Percentiles rank a stretch among this genome's conserved stretches.
Evolutionary conservation across 2,888 invertebrate species (phyloP).

Genomic region (Hyposoter didymator): DNA sequence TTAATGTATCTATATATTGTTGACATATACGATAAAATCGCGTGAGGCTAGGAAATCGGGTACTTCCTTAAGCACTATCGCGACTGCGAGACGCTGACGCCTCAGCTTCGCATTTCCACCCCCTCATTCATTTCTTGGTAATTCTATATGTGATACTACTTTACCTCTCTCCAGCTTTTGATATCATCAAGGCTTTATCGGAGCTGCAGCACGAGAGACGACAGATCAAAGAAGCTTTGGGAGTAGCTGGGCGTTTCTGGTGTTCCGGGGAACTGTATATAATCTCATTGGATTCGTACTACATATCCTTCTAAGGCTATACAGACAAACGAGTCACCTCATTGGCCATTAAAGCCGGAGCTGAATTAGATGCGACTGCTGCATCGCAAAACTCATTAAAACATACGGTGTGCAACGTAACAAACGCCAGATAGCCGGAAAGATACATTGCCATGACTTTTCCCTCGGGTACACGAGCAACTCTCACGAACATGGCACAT

Average conservation of each 20-base stretch:
- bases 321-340: constrained; percentile 24
- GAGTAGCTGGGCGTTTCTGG: constrained; percentile 68
- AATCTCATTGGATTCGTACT: constrained; percentile 6
- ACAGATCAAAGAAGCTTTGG: constrained; percentile 68
- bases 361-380: not conserved
- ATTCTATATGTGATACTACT: constrained; percentile 1
- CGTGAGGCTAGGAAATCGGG: constrained; percentile 62
- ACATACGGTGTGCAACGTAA: not conserved
- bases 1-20: constrained; percentile 15
- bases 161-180: constrained; percentile 25
- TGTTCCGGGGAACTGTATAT: not conserved
- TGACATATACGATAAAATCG: constrained; percentile 62
- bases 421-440: not conserved
- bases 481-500: not conserved
- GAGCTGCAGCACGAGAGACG: constrained; percentile 55
- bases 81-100: constrained; percentile 45
- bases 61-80: constrained; percentile 59
- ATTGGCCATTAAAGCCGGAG: constrained; percentile 31
- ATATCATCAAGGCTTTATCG: constrained; percentile 71
- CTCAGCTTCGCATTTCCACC: constrained; percentile 46
- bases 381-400: constrained; percentile 7
- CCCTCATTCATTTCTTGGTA: constrained; percentile 50
- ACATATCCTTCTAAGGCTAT: not conserved
- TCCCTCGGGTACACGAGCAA: not conserved
- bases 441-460: not conserved